phyloP scores from a whole-genome alignment of 1,140 invertebrate species.

The Drosophila guanche region DNA sequence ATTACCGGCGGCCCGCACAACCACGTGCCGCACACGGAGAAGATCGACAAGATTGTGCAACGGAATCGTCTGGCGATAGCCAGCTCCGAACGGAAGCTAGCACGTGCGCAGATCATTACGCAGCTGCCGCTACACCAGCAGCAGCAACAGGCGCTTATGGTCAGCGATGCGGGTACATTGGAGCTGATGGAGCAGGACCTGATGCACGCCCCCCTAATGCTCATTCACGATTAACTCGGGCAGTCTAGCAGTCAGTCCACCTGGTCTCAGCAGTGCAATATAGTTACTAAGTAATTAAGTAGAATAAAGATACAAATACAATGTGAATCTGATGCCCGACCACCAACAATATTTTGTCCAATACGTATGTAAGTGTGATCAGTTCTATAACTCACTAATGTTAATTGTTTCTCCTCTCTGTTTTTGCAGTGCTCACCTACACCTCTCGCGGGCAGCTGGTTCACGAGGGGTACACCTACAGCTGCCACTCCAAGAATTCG shows the following conservation, averaged over 20 bases:
- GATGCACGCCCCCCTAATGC: conserved; percentile 66
- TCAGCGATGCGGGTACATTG: conserved; percentile 40
- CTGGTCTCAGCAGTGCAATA: conserved; percentile 53
- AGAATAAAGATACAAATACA: conserved; percentile 54
- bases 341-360: no score
- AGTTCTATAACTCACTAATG: background rate
- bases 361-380: conserved; percentile 20
- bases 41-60: conserved; percentile 79
- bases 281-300: conserved; percentile 48
- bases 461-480: conserved; percentile 48
- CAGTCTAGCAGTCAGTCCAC: background rate
- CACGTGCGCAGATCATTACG: conserved; percentile 29
- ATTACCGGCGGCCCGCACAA: conserved; percentile 78
- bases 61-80: conserved; percentile 65
- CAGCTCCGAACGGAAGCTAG: conserved; percentile 39
- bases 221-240: conserved; percentile 58
- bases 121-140: conserved; percentile 40
- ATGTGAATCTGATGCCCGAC: conserved; percentile 2
- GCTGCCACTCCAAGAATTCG: conserved; percentile 48
- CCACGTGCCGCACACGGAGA: conserved; percentile 82
- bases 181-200: conserved; percentile 64
- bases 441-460: conserved; percentile 74
- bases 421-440: conserved; percentile 53
- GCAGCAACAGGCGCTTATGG: conserved; percentile 23
- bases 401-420: background rate